Conservation (phyloP, 1,140 invertebrate species). For the Phocides pigmalion region DNA sequence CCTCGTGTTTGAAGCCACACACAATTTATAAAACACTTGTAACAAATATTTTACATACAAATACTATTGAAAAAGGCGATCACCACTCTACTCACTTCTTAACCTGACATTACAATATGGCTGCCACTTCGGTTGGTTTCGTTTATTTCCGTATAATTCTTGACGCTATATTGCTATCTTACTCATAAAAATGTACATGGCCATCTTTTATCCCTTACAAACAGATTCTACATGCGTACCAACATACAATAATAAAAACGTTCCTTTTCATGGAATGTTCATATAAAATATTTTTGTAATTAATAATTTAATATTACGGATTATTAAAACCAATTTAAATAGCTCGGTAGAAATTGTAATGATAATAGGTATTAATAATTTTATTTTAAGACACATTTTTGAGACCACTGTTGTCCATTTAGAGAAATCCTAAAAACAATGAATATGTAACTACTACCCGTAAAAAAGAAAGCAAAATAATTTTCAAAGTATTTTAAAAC, state of each 20-base stretch:
- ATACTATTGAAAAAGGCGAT: constrained; percentile 55
- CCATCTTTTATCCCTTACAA: constrained; percentile 6
- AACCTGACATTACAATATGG: constrained; percentile 80
- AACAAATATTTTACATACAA: constrained; percentile 40
- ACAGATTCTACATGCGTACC: constrained; percentile 11
- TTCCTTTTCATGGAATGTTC: constrained; percentile 33
- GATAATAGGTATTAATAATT: too few relatives aligned
- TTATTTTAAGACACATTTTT: too few relatives aligned
- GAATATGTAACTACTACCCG: too few relatives aligned
- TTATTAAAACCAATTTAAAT: too few relatives aligned
- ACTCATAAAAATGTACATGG: not conserved
- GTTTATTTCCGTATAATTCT: constrained; percentile 44
- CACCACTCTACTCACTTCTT: constrained; percentile 52
- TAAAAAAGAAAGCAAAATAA: too few relatives aligned
- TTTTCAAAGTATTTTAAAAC: too few relatives aligned
- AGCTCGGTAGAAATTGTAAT: too few relatives aligned
- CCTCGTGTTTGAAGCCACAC: constrained; percentile 54
- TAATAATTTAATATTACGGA: too few relatives aligned
- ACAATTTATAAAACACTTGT: constrained; percentile 40
- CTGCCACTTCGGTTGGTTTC: constrained; percentile 57
- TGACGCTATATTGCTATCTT: constrained; percentile 45
- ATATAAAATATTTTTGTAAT: too few relatives aligned
- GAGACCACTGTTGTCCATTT: too few relatives aligned
- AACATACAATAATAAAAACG: constrained; percentile 34
- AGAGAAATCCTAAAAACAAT: too few relatives aligned